Evolutionary conservation across 2,888 invertebrate species (phyloP).

Genomic region (Hofmannophila pseudospretella): DNA sequence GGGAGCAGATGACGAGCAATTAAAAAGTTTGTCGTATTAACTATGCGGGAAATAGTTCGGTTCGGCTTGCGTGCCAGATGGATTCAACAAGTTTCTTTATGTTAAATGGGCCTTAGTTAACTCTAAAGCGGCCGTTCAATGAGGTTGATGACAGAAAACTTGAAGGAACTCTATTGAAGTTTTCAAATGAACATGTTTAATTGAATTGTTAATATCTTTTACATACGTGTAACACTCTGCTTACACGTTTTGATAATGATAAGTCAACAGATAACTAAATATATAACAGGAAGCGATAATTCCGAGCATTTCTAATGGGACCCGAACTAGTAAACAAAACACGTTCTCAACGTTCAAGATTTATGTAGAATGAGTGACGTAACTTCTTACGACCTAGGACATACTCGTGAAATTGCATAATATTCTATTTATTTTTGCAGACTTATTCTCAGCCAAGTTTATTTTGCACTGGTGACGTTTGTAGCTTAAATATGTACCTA

Average conservation of each 20-base stretch:
- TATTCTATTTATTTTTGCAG: background rate
- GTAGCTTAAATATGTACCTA: no score
- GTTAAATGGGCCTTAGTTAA: slow-evolving; percentile 23
- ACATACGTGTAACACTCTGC: no score
- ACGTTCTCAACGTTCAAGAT: no score
- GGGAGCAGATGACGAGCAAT: slow-evolving; percentile 73
- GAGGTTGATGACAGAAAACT: slow-evolving; percentile 3
- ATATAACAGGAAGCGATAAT: no score
- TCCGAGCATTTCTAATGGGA: no score
- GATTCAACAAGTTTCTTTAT: slow-evolving; percentile 53
- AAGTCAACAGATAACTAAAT: no score
- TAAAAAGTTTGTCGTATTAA: slow-evolving; percentile 73
- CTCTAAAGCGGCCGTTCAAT: slow-evolving; percentile 8
- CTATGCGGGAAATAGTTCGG: slow-evolving; percentile 63
- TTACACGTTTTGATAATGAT: no score
- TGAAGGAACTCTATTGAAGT: background rate
- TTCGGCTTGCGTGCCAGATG: slow-evolving; percentile 61
- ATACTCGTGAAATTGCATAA: background rate
- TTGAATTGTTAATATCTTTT: no score
- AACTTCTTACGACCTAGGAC: no score
- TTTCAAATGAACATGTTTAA: background rate
- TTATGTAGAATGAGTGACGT: no score
- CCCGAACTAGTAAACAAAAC: no score
- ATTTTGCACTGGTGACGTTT: background rate
- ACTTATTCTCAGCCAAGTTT: background rate